A percentile compares a stretch with the other conserved stretches of the same genome.
These are phyloP conservation scores for Bos indicus DNA, from an alignment of 2,113 vertebrate species.

Conservation along the genomic window DNA sequence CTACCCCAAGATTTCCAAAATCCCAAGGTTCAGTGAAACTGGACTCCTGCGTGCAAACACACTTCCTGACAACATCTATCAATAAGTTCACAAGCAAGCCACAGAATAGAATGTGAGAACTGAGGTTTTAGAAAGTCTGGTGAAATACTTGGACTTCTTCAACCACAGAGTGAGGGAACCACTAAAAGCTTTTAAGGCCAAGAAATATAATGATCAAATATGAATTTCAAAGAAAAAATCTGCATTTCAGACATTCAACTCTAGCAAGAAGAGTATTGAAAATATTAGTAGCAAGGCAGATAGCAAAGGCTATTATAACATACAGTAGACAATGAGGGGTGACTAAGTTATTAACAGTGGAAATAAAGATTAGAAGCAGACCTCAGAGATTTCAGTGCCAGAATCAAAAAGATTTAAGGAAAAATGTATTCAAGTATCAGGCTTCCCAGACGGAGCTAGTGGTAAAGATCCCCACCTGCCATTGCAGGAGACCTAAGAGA, in stretches of 20 bases:
- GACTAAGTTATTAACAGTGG: not conserved
- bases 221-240: not conserved
- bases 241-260: conserved; percentile 16
- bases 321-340: not conserved
- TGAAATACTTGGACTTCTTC: not conserved
- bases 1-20: not conserved
- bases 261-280: not conserved
- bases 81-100: not conserved
- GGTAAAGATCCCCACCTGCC: not conserved
- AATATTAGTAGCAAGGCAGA: not conserved
- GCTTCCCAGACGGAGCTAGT: not conserved
- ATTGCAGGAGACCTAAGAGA: not conserved
- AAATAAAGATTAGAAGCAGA: not conserved
- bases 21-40: not conserved
- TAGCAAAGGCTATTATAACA: not conserved
- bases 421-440: not conserved
- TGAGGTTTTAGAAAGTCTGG: not conserved
- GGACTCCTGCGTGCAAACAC: not conserved
- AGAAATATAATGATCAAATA: not conserved
- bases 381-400: not conserved
- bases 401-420: not conserved
- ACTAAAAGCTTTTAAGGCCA: not conserved
- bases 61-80: not conserved
- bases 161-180: not conserved
- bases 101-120: not conserved